Conservation (phyloP, 2,113 vertebrate genomes). For the Tringa solitaria region DNA sequence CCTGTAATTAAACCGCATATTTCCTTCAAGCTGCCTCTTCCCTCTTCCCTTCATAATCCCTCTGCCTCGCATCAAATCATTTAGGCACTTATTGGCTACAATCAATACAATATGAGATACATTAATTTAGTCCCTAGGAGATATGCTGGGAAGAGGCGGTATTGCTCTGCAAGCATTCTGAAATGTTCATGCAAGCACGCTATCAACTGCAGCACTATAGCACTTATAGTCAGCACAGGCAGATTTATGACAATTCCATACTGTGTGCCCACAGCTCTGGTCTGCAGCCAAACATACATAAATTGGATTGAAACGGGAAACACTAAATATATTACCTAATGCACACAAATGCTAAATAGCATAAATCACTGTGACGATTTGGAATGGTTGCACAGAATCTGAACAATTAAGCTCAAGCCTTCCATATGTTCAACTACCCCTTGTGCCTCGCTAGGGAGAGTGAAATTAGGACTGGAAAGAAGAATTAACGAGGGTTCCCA, state of each 20-base stretch:
- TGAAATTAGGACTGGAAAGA: neutral
- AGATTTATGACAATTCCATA: constrained; percentile 34
- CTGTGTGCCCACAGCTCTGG: constrained; percentile 39
- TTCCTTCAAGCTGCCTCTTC: constrained; percentile 69
- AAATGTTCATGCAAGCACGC: neutral
- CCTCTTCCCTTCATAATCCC: constrained; percentile 63
- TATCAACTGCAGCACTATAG: neutral
- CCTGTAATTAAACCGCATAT: constrained; percentile 81
- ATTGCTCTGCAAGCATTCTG: constrained; percentile 50
- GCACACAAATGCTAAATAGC: constrained; percentile 50
- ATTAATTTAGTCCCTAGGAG: constrained; percentile 76
- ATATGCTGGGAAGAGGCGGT: constrained; percentile 70
- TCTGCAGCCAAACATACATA: constrained; percentile 50
- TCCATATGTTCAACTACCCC: neutral
- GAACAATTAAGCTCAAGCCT: constrained; percentile 39
- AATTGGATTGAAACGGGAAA: constrained; percentile 26
- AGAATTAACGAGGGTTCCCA: neutral
- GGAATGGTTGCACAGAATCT: constrained; percentile 20
- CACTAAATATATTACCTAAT: constrained; percentile 54
- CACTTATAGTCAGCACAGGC: neutral
- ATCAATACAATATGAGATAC: constrained; percentile 80
- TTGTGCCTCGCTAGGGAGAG: neutral
- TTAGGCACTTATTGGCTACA: constrained; percentile 80
- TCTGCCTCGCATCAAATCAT: constrained; percentile 75
- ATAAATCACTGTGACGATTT: constrained; percentile 1